These are phyloP conservation scores for Ancistrus triradiatus DNA, from an alignment of 2,113 vertebrate genomes.

Conservation along the genomic window DNA sequence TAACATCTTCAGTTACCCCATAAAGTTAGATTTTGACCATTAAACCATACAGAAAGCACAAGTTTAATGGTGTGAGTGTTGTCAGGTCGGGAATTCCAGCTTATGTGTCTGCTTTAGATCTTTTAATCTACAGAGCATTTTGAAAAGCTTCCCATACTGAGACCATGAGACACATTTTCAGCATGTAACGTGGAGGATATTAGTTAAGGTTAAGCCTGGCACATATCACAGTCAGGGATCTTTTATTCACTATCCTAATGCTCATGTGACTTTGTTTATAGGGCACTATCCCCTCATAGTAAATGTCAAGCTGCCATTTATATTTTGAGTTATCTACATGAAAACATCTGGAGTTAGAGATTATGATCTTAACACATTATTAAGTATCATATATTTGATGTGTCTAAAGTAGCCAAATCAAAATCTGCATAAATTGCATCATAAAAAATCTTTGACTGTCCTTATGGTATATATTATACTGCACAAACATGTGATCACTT, in stretches of 20 bases:
- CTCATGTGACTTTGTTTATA: conserved; percentile 13
- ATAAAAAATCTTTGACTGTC: too few relatives aligned
- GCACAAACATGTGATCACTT: too few relatives aligned
- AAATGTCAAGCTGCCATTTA: conserved; percentile 32
- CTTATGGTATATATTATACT: too few relatives aligned
- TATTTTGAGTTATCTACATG: not conserved
- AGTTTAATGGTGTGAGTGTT: conserved; percentile 1
- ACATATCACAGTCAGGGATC: conserved; percentile 18
- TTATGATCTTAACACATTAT: not conserved
- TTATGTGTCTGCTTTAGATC: conserved; percentile 5
- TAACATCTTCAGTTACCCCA: not conserved
- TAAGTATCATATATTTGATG: too few relatives aligned
- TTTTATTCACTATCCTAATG: conserved; percentile 13
- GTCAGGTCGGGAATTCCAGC: conserved; percentile 10
- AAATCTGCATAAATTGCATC: too few relatives aligned
- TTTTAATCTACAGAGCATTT: conserved; percentile 4
- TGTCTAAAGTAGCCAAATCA: too few relatives aligned
- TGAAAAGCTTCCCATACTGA: conserved; percentile 31
- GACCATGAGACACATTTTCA: too few relatives aligned
- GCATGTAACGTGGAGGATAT: not conserved
- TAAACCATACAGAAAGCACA: not conserved
- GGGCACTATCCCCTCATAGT: not conserved
- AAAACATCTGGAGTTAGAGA: not conserved
- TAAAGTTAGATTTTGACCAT: not conserved
- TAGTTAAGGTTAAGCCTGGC: conserved; percentile 17